Base-by-base conservation (phyloP, 1,140 invertebrate genomes). In the Drosophila funebris region DNA sequence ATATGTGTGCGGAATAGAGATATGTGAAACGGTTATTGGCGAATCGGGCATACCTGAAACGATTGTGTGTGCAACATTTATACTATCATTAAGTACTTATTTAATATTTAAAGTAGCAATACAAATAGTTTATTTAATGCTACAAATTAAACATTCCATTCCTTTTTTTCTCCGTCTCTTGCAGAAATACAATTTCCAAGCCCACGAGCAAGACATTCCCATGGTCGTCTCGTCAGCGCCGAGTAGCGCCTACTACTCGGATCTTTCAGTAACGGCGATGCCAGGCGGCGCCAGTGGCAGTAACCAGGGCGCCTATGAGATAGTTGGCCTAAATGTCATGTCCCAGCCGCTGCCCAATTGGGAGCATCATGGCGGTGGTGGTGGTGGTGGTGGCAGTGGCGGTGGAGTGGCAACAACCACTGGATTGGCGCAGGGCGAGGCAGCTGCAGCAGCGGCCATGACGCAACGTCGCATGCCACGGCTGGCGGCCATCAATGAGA, bases 211-310 rank as follows among this genome's bases (percentile, higher is more conserved):
- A 20, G 94, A 95, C 72, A 93, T 94, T 13, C 94, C 94, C 33
- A 91, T 91, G 90, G 93, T 93, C 52, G 93, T 93, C 22, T 94
- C 94, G 56, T 95, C 94, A 60, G 94, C 95, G 1, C 94, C 94
- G 8, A 95, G 94, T 77, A 95, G 94, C 90, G 95, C 95, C 4
- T 95, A 95, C 80, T 95, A 95, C 88, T 95, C 94, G 58, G 95
- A 95, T 87, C 90, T 95, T n/a, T 94, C 93, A 11, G 92, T 92
- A 4, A 93, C 92, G 1, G 92, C 92, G 29, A 90, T 92, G 64
- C 92, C 93, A 0, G 88, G 90, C 14, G 90, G 90, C 13, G 78
- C 79, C 29, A 82, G 78, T 67, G 82, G 79, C 69, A 82, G 81
- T 52, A 91, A 90, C 39, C 93, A 94, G 54, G 80, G 93, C 11